Evolutionary conservation across 1,140 invertebrate genomes (phyloP).

Genomic region (Pseudomyrmex concolor): DNA sequence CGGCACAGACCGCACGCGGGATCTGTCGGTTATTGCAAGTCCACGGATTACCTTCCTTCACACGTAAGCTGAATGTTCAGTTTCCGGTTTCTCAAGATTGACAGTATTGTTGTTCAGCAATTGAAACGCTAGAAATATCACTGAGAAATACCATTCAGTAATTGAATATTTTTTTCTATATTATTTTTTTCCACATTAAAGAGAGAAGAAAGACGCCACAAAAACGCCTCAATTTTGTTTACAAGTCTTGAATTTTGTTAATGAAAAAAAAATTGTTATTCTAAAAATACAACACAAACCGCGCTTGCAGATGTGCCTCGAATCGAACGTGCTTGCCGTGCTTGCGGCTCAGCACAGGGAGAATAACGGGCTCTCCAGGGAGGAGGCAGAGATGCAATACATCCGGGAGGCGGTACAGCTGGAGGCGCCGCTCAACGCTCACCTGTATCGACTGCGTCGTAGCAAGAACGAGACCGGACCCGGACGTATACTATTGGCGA

Average conservation of each 20-base stretch:
- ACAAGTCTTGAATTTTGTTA: too few species aligned
- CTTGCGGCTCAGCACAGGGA: constrained; percentile 89
- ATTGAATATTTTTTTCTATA: too few species aligned
- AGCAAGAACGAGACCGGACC: constrained; percentile 92
- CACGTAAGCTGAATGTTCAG: constrained; percentile 82
- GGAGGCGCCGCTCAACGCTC: constrained; percentile 95
- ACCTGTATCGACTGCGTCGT: constrained; percentile 94
- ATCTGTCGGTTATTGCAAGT: constrained; percentile 91
- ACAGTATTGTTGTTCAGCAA: too few species aligned
- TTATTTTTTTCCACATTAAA: too few species aligned
- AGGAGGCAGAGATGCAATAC: constrained; percentile 93
- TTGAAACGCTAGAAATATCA: too few species aligned
- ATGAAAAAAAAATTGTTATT: too few species aligned
- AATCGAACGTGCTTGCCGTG: constrained; percentile 87
- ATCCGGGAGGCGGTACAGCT: constrained; percentile 94
- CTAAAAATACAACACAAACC: not conserved
- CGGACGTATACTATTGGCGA: constrained; percentile 91
- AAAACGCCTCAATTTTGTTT: too few species aligned
- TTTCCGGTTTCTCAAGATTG: too few species aligned
- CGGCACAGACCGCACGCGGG: constrained; percentile 87
- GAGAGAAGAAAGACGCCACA: too few species aligned
- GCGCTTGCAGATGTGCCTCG: constrained; percentile 83
- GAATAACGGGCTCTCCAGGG: constrained; percentile 90
- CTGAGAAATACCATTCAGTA: too few species aligned
- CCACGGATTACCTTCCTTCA: constrained; percentile 90